Base-by-base conservation (phyloP, 2,888 invertebrate species). In the Macrosiphum euphorbiae region DNA sequence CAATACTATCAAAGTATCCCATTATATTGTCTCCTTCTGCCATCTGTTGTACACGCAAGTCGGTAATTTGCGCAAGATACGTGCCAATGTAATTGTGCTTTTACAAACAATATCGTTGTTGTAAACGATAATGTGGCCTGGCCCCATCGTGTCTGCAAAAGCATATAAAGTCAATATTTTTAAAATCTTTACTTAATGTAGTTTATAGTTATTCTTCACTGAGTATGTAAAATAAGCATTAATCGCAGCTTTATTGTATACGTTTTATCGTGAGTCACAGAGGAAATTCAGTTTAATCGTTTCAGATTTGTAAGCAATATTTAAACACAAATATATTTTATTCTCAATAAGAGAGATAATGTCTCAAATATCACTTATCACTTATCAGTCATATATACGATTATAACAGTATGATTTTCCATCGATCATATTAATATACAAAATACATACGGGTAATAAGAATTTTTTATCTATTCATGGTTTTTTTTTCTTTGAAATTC, bases 31-130 rank as follows among this genome's bases (percentile, higher is more conserved):
- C 26, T 50, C 10, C 28, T 84, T 41, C 13, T 7, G 26, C 90
- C 50, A 50, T 90, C 84, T 88, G 28, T 13, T 47, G n/a, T 89
- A 3, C 44, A 47, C 10, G 61, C 88, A 28, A 13, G n/a, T 61
- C 16, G 10, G 88, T 41, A 58, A 88, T 13, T 89, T 47, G 58
- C 28, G 28, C 41, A 58, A 41, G 28, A 26, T 28, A 58, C 41
- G 58, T 88, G 41, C 28, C 50, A 2, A 58, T 47, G 61, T 89
- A 61, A 89, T 89, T 89, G 61, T 47, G 61, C 89, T 61, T 61
- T 58, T 58, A 89, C 47, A 47, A 47, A 61, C 44, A 89, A 47
- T 61, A 89, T 89, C 61, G 44, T n/a, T 61, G 89, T n/a, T 61
- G n/a, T 61, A 61, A 44, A 89, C 61, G 89, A n/a, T 35, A 35